A percentile compares a stretch with the other conserved stretches of the same genome.
phyloP scores from a whole-genome alignment of 2,797 vertebrate species.

The Darevskia mixta region DNA sequence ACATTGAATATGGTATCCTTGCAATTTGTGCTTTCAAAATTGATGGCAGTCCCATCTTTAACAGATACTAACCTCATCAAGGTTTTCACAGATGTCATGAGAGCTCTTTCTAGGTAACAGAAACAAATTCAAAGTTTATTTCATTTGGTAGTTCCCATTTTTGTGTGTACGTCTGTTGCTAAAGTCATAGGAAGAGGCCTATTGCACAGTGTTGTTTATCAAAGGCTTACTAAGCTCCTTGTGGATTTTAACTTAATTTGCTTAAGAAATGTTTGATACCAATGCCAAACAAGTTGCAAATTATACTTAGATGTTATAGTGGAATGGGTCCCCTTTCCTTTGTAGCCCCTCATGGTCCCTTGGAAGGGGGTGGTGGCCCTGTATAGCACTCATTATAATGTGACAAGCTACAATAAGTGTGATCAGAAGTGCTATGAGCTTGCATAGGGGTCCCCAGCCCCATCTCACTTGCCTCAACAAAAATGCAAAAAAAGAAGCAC shows the following conservation, averaged over 20 bases:
- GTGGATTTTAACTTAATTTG: slow-evolving; percentile 15
- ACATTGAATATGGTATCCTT: neutral
- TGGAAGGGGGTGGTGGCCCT: neutral
- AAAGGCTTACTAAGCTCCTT: slow-evolving; percentile 5
- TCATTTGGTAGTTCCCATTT: neutral
- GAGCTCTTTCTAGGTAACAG: slow-evolving; percentile 3
- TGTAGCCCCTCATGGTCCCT: neutral
- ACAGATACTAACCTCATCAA: slow-evolving; percentile 5
- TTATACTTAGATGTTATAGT: neutral
- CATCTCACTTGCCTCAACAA: neutral
- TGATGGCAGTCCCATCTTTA: neutral
- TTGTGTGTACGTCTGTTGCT: neutral
- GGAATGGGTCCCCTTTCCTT: neutral
- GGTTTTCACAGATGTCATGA: neutral
- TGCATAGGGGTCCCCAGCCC: neutral
- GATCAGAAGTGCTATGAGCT: neutral
- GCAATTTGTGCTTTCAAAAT: neutral
- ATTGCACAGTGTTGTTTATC: neutral
- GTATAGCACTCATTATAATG: neutral
- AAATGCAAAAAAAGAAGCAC: neutral
- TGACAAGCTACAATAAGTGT: neutral
- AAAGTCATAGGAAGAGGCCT: neutral
- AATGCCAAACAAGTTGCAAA: neutral
- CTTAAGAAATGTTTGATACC: neutral
- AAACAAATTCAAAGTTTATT: slow-evolving; percentile 19